Evolutionary conservation across 1,140 invertebrate genomes (phyloP).

Genomic region (Caenorhabditis tropicalis): DNA sequence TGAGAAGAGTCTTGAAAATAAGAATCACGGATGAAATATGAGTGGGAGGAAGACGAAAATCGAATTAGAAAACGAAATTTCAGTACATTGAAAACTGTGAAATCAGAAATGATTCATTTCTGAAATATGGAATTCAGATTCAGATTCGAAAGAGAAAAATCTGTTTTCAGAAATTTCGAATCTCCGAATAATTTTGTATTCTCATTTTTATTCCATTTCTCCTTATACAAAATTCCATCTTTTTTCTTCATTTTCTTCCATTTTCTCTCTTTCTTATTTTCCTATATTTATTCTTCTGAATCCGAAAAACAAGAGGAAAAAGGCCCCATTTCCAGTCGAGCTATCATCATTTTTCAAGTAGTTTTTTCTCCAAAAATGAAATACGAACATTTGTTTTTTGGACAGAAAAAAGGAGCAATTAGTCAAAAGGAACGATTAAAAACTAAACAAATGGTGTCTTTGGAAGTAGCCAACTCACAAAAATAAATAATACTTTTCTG

Average conservation of each 20-base stretch:
- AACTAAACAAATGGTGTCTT: slow-evolving; percentile 17
- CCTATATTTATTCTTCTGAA: too few species aligned
- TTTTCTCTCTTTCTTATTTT: background rate
- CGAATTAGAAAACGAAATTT: background rate
- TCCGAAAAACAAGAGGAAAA: too few species aligned
- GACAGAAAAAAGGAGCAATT: background rate
- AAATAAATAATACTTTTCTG: too few species aligned
- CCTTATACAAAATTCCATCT: too few species aligned
- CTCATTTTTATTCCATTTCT: too few species aligned
- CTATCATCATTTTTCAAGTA: background rate
- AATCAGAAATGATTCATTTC: too few species aligned
- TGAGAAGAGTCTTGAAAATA: background rate
- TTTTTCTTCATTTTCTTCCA: background rate
- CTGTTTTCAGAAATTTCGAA: too few species aligned
- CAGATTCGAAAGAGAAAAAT: too few species aligned
- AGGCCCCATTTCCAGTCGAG: background rate
- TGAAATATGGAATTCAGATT: too few species aligned
- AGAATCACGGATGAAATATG: background rate
- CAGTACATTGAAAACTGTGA: too few species aligned
- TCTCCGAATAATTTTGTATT: too few species aligned
- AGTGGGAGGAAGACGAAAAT: background rate
- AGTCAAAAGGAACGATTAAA: background rate
- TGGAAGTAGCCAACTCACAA: too few species aligned
- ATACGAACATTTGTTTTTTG: background rate
- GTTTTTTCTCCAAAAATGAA: background rate